These are phyloP conservation scores for Prunella strophiata DNA, from an alignment of 2,797 vertebrate species.

Conservation along the genomic window DNA sequence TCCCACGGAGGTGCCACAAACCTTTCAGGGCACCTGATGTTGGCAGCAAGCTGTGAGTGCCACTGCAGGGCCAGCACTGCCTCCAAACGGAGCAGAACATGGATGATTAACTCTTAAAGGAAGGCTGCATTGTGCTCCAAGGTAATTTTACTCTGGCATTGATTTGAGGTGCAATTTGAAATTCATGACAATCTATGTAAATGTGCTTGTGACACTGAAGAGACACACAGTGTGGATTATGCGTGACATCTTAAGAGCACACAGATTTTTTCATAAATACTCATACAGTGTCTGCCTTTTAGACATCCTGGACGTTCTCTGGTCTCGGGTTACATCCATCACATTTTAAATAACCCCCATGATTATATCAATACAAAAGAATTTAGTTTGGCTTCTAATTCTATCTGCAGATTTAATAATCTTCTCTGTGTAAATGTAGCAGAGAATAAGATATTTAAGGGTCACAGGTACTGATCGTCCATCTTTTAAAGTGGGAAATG, in stretches of 20 bases:
- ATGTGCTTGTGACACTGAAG: slow-evolving; percentile 79
- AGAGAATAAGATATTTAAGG: slow-evolving; percentile 15
- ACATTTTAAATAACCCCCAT: slow-evolving; percentile 33
- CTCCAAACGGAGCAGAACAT: background rate
- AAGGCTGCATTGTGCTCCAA: slow-evolving; percentile 67
- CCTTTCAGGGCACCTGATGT: rapidly evolving
- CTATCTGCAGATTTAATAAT: slow-evolving; percentile 40
- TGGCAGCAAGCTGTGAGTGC: background rate
- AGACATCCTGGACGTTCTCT: slow-evolving; percentile 49
- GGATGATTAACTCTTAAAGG: slow-evolving; percentile 63
- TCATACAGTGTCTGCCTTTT: slow-evolving; percentile 74
- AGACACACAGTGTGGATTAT: slow-evolving; percentile 75
- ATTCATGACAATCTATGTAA: slow-evolving; percentile 80
- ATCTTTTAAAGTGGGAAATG: slow-evolving; percentile 6
- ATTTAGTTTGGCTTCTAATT: slow-evolving; percentile 40
- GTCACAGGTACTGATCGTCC: background rate
- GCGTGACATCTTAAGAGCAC: slow-evolving; percentile 77
- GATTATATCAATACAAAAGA: slow-evolving; percentile 54
- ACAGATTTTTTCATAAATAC: slow-evolving; percentile 77
- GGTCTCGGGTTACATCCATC: slow-evolving; percentile 37
- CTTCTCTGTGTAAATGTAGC: background rate
- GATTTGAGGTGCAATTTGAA: slow-evolving; percentile 78
- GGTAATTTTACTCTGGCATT: slow-evolving; percentile 75
- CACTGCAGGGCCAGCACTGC: background rate
- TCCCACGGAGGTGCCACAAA: background rate